phyloP scores from a whole-genome alignment of 2,888 invertebrate genomes.

The Troilus luridus region DNA sequence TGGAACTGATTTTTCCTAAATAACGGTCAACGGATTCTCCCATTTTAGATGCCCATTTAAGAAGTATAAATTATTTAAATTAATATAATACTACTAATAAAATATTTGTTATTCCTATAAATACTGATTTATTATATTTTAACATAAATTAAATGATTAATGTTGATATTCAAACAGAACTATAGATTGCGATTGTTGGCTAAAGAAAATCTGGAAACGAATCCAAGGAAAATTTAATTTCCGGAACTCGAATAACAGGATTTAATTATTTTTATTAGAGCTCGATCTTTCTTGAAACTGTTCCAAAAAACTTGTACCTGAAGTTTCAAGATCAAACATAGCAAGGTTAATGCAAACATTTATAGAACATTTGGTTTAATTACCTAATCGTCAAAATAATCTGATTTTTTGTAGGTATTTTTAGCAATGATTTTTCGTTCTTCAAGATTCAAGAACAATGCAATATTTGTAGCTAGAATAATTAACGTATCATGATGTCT shows the following conservation, averaged over 20 bases:
- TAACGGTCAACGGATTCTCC: too few relatives aligned
- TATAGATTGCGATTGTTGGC: background rate
- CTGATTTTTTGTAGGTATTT: background rate
- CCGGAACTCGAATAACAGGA: background rate
- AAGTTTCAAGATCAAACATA: background rate
- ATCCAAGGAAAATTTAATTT: background rate
- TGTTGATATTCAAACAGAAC: background rate
- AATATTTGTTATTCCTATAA: too few relatives aligned
- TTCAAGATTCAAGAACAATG: too few relatives aligned
- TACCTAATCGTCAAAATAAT: background rate
- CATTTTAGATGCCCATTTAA: too few relatives aligned
- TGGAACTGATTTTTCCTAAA: too few relatives aligned
- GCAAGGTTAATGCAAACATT: background rate
- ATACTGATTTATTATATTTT: too few relatives aligned
- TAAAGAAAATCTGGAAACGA: background rate
- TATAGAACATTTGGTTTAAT: background rate
- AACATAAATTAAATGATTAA: too few relatives aligned
- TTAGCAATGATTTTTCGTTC: too few relatives aligned
- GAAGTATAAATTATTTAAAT: too few relatives aligned
- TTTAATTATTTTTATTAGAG: background rate
- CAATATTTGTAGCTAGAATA: too few relatives aligned
- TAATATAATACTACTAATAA: too few relatives aligned
- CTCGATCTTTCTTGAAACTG: background rate
- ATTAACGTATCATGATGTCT: too few relatives aligned
- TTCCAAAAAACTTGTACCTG: background rate